Percentiles rank a stretch among this genome's conserved stretches.
phyloP scores from a whole-genome alignment of 2,113 vertebrate genomes.

The Chamaea fasciata region DNA sequence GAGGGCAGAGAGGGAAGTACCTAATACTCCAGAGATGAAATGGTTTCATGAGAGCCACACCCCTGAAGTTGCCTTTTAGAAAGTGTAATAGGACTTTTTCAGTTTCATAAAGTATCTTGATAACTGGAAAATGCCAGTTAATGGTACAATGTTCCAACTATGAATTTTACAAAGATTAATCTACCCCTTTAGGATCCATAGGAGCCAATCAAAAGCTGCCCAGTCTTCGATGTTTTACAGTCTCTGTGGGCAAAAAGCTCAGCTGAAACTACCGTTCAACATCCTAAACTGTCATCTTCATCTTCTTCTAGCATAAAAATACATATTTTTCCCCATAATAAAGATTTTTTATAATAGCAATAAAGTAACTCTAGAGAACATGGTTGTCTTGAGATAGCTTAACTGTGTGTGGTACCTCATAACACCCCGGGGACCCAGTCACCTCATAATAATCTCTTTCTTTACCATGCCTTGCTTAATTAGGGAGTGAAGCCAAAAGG shows the following conservation, averaged over 20 bases:
- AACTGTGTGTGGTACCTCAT: constrained; percentile 76
- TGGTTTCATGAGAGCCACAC: constrained; percentile 67
- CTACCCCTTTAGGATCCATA: constrained; percentile 75
- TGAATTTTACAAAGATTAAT: constrained; percentile 83
- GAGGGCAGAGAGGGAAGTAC: neutral
- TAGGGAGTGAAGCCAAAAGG: constrained; percentile 79
- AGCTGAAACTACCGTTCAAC: constrained; percentile 74
- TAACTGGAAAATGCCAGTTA: constrained; percentile 79
- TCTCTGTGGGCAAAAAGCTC: constrained; percentile 74
- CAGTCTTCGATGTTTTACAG: constrained; percentile 75
- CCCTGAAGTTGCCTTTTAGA: constrained; percentile 75
- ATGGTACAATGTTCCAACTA: constrained; percentile 76
- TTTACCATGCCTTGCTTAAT: constrained; percentile 75
- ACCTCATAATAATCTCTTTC: constrained; percentile 73
- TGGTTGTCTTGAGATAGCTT: constrained; percentile 82
- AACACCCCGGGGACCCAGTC: constrained; percentile 70
- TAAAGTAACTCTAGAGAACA: constrained; percentile 80
- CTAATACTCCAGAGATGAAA: constrained; percentile 45
- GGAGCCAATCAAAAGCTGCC: constrained; percentile 66
- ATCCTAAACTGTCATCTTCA: constrained; percentile 78
- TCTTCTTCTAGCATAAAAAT: constrained; percentile 82
- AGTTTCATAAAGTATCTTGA: constrained; percentile 81
- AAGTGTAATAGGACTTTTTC: constrained; percentile 75
- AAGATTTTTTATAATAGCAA: constrained; percentile 84
- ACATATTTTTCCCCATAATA: constrained; percentile 82